Conservation (phyloP, 2,113 vertebrate species). For the Apus apus region DNA sequence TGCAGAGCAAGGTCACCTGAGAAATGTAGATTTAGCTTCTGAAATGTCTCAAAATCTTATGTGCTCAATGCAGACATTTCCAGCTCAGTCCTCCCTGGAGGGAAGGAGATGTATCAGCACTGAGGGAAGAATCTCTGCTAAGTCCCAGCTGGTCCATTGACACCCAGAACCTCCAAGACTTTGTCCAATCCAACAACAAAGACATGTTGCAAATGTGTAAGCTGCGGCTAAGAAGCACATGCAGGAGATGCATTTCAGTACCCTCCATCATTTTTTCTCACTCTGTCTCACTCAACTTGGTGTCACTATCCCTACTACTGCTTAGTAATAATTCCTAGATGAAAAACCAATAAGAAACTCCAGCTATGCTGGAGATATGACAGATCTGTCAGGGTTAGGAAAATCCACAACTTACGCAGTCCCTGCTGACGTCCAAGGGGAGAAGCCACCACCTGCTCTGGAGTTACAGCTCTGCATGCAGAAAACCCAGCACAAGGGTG, state of each 20-base stretch:
- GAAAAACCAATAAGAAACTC: not conserved
- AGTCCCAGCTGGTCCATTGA: not conserved
- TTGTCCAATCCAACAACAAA: not conserved
- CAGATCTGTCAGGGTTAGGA: not conserved
- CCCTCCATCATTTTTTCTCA: not conserved
- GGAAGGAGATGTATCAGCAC: not conserved
- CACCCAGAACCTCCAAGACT: not conserved
- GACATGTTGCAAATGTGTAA: fast-evolving
- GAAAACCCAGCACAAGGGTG: not conserved
- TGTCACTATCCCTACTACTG: not conserved
- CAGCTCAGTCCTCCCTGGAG: not conserved
- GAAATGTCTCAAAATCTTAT: not conserved
- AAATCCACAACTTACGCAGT: not conserved
- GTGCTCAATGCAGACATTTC: not conserved
- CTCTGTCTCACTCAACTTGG: not conserved
- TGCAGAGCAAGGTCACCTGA: not conserved
- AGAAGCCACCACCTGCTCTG: not conserved
- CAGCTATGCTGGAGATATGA: not conserved
- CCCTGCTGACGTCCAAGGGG: not conserved
- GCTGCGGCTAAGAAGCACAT: not conserved
- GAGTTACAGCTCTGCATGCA: not conserved
- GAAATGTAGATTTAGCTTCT: not conserved
- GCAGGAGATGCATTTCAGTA: not conserved
- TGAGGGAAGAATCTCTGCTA: not conserved
- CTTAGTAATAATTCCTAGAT: not conserved